Conservation (phyloP, 2,113 vertebrate species). For the Carollia perspicillata region DNA sequence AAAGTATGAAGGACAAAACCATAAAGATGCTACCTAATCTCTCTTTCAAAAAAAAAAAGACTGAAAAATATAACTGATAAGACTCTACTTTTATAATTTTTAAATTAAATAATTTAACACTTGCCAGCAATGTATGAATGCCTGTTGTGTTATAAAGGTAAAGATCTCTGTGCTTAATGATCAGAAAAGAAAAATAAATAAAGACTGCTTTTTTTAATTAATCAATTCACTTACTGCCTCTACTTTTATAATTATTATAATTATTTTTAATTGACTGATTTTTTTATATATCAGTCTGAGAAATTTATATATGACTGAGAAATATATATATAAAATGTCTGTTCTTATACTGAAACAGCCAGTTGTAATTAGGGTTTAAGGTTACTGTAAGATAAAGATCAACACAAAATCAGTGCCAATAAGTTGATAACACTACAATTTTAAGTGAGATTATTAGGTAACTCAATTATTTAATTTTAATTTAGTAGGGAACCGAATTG, state of each 20-base stretch:
- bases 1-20: neutral
- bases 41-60: neutral
- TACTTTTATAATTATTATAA: neutral
- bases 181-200: neutral
- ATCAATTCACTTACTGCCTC: neutral
- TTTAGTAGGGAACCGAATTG: neutral
- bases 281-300: no score
- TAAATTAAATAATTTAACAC: neutral
- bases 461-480: neutral
- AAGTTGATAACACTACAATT: neutral
- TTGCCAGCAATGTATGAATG: neutral
- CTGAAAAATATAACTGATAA: neutral
- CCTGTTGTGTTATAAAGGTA: neutral
- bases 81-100: neutral
- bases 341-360: neutral
- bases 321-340: neutral
- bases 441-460: neutral
- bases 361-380: neutral
- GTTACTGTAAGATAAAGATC: neutral
- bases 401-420: neutral
- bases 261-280: neutral
- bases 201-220: neutral
- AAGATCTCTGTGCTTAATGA: neutral
- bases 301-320: no score
- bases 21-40: neutral